Base-by-base conservation (phyloP, 2,797 vertebrate genomes). In the Rhynchotus rufescens region DNA sequence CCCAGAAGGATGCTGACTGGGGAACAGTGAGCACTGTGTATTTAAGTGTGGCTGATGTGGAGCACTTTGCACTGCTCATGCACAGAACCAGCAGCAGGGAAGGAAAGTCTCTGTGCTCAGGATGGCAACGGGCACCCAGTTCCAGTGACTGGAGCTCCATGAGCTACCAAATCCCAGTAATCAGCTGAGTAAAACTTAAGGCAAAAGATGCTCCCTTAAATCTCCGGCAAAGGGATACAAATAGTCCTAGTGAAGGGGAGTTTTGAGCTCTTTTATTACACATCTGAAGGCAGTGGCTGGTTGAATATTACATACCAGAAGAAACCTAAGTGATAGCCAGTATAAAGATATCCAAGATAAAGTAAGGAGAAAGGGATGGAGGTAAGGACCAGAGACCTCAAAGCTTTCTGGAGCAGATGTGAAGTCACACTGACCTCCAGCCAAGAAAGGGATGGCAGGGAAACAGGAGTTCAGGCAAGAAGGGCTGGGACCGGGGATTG, bases 91-190 rank as follows among this genome's bases (percentile, higher is more conserved):
- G 64, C 67, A 71, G 79, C 45, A 65, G 65, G 19, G 75, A 49
- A 83, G 32, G 83, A 88, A 59, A 80, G 67, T 22, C 52, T 81
- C 64, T 22, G 11, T 19, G 45, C 69, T 85, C 73, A 32, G 66
- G 76, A 60, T 90, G 73, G 82, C 93, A 92, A 47, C 42, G 40
- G 51, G 36, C 30, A 59, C 15, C 34, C 77, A 34, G 47, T 23
- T 49, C 47, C 47, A 64, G 42, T 3, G 23, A 15, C 10, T 86
- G 56, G 47, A 88, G 80, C 56, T 57, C n/a, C 62, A 25, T 4
- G 57, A 86, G 21, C 75, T 72, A 84, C 28, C 79, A 69, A 94
- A 47, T 82, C 86, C 93, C 61, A 54, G 52, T 36, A 87, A 85
- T 4, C 3, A 3, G 22, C 42, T 72, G 32, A 65, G 56, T 45